phyloP scores from a whole-genome alignment of 2,888 invertebrate genomes.

The Drosophila pseudotakahashii region DNA sequence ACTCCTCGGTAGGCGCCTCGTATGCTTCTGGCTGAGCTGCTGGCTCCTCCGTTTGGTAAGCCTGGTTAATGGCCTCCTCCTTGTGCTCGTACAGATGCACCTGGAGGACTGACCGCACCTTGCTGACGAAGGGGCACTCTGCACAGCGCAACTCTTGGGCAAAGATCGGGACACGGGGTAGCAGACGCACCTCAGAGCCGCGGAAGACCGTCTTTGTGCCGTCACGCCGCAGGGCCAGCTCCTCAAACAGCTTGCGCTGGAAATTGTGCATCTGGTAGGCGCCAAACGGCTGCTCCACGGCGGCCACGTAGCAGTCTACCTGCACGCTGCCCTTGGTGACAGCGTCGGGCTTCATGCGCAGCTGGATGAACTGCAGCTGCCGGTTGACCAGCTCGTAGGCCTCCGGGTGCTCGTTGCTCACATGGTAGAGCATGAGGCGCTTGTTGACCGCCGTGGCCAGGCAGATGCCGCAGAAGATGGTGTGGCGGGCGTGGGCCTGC shows the following conservation, averaged over 20 bases:
- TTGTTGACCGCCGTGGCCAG: slow-evolving; percentile 80
- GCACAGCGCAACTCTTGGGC: slow-evolving; percentile 87
- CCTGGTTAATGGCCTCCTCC: slow-evolving; percentile 88
- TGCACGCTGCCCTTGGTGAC: slow-evolving; percentile 51
- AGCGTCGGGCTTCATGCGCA: slow-evolving; percentile 2
- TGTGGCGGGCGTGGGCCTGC: slow-evolving; percentile 86
- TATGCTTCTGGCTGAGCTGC: too few species aligned
- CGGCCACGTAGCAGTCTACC: slow-evolving; percentile 69
- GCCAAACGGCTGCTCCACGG: slow-evolving; percentile 70
- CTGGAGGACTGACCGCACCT: slow-evolving; percentile 89
- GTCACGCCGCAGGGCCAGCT: slow-evolving; percentile 69
- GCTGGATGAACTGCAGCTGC: slow-evolving; percentile 22
- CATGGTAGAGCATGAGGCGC: slow-evolving; percentile 84
- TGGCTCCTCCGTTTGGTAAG: slow-evolving; percentile 53
- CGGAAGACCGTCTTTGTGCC: slow-evolving; percentile 83
- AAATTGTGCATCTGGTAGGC: slow-evolving; percentile 63
- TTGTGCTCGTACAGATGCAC: slow-evolving; percentile 84
- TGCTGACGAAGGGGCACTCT: slow-evolving; percentile 88
- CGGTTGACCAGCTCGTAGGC: slow-evolving; percentile 47
- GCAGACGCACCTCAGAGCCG: slow-evolving; percentile 87
- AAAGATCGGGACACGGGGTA: slow-evolving; percentile 89
- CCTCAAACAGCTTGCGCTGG: slow-evolving; percentile 51
- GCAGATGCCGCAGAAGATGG: slow-evolving; percentile 87
- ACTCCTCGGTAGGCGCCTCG: too few species aligned
- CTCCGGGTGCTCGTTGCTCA: slow-evolving; percentile 85